phyloP scores from a whole-genome alignment of 2,113 vertebrate genomes.

The Apus apus region DNA sequence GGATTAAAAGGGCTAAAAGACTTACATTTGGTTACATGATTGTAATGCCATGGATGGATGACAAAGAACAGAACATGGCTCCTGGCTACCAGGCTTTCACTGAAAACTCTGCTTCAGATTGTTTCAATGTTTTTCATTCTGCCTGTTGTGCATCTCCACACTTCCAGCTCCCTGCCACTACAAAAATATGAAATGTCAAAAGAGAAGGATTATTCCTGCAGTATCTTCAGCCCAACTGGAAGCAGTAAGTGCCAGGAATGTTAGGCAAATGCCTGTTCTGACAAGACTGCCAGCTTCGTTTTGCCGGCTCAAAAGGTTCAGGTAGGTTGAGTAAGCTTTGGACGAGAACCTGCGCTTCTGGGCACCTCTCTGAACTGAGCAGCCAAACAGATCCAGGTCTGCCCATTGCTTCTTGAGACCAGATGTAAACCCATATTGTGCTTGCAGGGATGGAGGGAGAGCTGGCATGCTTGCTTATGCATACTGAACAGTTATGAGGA shows the following conservation, averaged over 20 bases:
- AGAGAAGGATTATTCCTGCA: conserved; percentile 50
- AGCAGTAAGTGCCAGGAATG: conserved; percentile 2
- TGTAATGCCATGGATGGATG: neutral
- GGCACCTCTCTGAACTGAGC: neutral
- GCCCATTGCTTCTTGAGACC: conserved; percentile 34
- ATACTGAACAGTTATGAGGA: neutral
- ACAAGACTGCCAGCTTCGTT: neutral
- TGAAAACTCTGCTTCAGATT: neutral
- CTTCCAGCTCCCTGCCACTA: conserved; percentile 43
- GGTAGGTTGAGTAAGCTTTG: conserved; percentile 60
- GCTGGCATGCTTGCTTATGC: neutral
- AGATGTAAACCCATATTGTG: conserved; percentile 57
- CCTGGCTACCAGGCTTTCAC: neutral
- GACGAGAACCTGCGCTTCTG: neutral
- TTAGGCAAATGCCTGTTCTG: conserved; percentile 3
- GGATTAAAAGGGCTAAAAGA: neutral
- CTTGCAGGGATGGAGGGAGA: conserved; percentile 13
- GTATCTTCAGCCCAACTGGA: conserved; percentile 35
- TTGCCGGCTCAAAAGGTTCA: conserved; percentile 34
- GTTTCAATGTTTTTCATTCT: conserved; percentile 37
- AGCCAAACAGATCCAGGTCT: conserved; percentile 32
- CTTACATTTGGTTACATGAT: neutral
- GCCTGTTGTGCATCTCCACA: neutral
- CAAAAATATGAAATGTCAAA: neutral
- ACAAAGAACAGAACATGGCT: neutral